phyloP scores from a whole-genome alignment of 2,888 invertebrate species.

The Laspeyria flexula region DNA sequence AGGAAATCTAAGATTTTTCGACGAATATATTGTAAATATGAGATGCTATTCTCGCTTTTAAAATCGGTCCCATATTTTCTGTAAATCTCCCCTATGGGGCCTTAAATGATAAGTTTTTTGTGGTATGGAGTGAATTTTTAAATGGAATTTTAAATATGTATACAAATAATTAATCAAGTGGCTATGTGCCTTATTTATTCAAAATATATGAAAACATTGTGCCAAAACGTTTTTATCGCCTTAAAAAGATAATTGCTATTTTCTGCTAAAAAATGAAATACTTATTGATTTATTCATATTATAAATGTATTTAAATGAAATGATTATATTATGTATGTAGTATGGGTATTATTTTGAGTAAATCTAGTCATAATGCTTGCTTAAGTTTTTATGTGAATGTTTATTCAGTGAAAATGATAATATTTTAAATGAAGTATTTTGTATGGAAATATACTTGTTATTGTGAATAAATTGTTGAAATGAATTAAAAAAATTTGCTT shows the following conservation, averaged over 20 bases:
- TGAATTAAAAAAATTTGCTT: slow-evolving; percentile 37
- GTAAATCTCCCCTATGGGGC: slow-evolving; percentile 30
- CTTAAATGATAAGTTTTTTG: slow-evolving; percentile 26
- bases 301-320: slow-evolving; percentile 24
- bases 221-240: slow-evolving; percentile 62
- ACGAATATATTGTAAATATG: slow-evolving; percentile 61
- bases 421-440: slow-evolving; percentile 78
- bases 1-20: slow-evolving; percentile 55
- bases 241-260: slow-evolving; percentile 43
- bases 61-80: slow-evolving; percentile 25
- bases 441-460: slow-evolving; percentile 78
- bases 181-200: slow-evolving; percentile 76
- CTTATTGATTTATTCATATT: slow-evolving; percentile 36
- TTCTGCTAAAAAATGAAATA: slow-evolving; percentile 39
- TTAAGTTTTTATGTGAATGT: slow-evolving; percentile 50
- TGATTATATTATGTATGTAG: slow-evolving; percentile 23
- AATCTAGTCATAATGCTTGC: slow-evolving; percentile 65
- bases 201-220: slow-evolving; percentile 49
- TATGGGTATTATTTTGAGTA: slow-evolving; percentile 49
- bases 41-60: slow-evolving; percentile 32
- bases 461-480: slow-evolving; percentile 74
- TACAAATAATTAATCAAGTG: slow-evolving; percentile 45
- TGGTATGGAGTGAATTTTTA: slow-evolving; percentile 41
- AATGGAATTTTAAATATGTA: slow-evolving; percentile 30
- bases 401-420: slow-evolving; percentile 46